phyloP scores from a whole-genome alignment of 1,140 invertebrate species.

The Coptotermes formosanus region DNA sequence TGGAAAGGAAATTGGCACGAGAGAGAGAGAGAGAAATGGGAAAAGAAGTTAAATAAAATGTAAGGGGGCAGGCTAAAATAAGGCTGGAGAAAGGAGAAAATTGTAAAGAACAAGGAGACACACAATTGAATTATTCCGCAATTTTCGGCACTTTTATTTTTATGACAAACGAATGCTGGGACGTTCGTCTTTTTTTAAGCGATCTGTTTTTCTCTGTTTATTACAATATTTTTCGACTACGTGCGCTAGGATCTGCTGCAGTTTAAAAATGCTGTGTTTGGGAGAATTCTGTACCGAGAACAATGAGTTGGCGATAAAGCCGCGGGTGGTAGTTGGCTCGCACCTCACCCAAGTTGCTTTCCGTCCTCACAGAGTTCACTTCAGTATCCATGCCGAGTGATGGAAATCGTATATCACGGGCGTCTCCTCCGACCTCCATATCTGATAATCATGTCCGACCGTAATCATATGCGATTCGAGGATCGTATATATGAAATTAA shows the following conservation, averaged over 20 bases:
- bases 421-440: no score
- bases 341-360: no score
- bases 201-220: neutral
- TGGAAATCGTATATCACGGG: no score
- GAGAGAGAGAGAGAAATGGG: neutral
- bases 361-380: no score
- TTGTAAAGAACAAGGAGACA: neutral
- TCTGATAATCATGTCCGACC: no score
- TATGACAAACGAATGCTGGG: neutral
- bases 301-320: neutral
- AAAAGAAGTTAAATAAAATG: slow-evolving; percentile 12
- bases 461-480: no score
- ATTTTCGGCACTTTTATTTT: slow-evolving; percentile 8
- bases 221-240: neutral
- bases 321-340: no score
- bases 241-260: neutral
- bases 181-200: neutral
- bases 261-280: neutral
- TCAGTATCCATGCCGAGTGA: no score
- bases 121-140: slow-evolving; percentile 1
- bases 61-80: neutral
- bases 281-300: neutral
- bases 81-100: neutral
- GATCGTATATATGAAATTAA: no score
- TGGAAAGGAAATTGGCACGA: neutral